Evolutionary conservation across 1,140 invertebrate species (phyloP).

Genomic region (Drosophila azteca): DNA sequence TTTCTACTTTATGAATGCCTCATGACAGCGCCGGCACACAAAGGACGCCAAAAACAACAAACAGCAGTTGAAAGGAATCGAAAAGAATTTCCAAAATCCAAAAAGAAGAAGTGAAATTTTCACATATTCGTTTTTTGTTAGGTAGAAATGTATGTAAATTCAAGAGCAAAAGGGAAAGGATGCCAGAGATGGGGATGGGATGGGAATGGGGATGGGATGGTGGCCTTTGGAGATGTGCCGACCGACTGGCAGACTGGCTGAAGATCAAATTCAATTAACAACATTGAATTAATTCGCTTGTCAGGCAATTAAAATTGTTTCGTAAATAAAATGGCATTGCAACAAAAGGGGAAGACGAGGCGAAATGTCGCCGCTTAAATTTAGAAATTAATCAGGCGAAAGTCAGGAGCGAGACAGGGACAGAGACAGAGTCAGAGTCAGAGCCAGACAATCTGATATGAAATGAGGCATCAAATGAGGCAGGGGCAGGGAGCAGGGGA

Average conservation of each 20-base stretch:
- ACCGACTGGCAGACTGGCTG: constrained; percentile 46
- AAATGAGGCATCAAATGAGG: constrained; percentile 68
- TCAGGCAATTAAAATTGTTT: constrained; percentile 82
- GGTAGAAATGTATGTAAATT: constrained; percentile 68
- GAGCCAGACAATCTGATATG: constrained; percentile 54
- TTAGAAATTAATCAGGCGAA: constrained; percentile 79
- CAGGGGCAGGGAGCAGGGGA: neutral
- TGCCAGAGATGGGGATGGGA: neutral
- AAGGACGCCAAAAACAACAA: constrained; percentile 60
- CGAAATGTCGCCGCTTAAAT: constrained; percentile 77
- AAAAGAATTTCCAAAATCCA: neutral
- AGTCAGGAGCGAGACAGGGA: constrained; percentile 4
- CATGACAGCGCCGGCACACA: constrained; percentile 48
- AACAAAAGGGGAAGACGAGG: constrained; percentile 4
- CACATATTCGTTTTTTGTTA: constrained; percentile 26
- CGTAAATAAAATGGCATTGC: constrained; percentile 30
- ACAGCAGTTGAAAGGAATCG: constrained; percentile 31
- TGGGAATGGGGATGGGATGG: constrained; percentile 1
- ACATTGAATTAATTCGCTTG: constrained; percentile 83
- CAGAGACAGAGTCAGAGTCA: neutral
- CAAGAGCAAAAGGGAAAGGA: constrained; percentile 45
- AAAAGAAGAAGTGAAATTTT: constrained; percentile 24
- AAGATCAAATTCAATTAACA: constrained; percentile 83
- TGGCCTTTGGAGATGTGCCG: constrained; percentile 46
- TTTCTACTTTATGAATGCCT: constrained; percentile 70